Evolutionary conservation across 2,888 invertebrate genomes (phyloP).

Genomic region (Andrena flavipes): DNA sequence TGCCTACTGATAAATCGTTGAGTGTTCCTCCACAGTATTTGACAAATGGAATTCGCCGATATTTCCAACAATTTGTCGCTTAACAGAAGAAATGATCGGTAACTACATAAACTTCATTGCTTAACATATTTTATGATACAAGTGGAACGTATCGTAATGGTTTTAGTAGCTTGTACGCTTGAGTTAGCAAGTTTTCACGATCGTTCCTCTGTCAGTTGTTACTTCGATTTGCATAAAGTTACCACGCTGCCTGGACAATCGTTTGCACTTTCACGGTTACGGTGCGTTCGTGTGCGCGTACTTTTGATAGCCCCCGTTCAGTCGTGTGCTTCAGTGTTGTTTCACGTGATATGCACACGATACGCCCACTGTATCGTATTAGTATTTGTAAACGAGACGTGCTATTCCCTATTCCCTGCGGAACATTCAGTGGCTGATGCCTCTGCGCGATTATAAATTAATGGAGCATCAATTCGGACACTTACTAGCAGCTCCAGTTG

Average conservation of each 20-base stretch:
- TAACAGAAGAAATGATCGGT: too few relatives aligned
- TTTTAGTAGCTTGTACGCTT: neutral
- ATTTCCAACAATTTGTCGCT: neutral
- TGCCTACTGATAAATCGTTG: too few relatives aligned
- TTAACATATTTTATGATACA: constrained; percentile 19
- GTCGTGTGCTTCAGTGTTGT: constrained; percentile 37
- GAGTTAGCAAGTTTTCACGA: constrained; percentile 8
- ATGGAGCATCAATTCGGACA: neutral
- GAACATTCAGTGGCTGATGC: constrained; percentile 24
- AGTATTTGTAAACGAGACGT: constrained; percentile 35
- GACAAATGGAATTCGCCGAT: neutral
- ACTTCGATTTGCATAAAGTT: constrained; percentile 37
- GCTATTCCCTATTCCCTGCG: constrained; percentile 44
- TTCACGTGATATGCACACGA: constrained; percentile 43
- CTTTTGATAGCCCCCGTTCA: constrained; percentile 37
- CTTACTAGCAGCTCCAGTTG: neutral
- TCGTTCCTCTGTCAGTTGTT: constrained; percentile 7
- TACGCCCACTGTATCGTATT: constrained; percentile 47
- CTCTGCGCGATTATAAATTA: constrained; percentile 11
- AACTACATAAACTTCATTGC: neutral
- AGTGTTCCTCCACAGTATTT: too few relatives aligned
- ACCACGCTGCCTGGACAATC: constrained; percentile 32
- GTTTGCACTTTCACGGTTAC: constrained; percentile 34
- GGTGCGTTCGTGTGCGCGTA: constrained; percentile 16
- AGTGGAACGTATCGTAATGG: neutral